Evolutionary conservation across 2,888 invertebrate species (phyloP), one percentile per base, ranked within the genome.

Genomic region (Drosophila nigritarsus): DNA sequence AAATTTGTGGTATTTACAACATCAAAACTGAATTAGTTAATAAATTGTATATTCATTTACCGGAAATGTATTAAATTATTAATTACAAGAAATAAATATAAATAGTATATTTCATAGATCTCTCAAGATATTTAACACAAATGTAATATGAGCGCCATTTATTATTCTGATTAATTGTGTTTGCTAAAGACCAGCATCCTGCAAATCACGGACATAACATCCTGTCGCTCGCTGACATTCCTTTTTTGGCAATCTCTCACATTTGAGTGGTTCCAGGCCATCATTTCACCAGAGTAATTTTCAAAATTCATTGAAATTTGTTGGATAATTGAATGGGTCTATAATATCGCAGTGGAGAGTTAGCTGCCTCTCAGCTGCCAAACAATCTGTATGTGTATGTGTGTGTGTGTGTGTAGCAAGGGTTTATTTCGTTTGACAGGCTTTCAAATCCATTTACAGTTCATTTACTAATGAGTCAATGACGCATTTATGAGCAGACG

Each of bases 391-490:
- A 32, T 59, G 32, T 38, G 7, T 18, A 15, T 18, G 6, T 30
- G 2, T 30, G 2, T 40, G n/a, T 5, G 18, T 50, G 24, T 0
- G 13, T 24, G 20, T 29, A 45, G 56, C 53, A 68, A 68, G 62
- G 65, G 54, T 54, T 72, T 63, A 71, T 73, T 70, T 74, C 79
- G 67, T 72, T 71, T 75, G 88, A 79, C 79, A 79, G 90, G 73
- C 85, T 77, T 75, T 70, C 49, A 70, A 75, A 66, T 58, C 76
- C 75, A 90, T 88, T 89, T 78, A 75, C 87, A 86, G 76, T 79
- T 83, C 81, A 87, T 87, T 87, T 87, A 61, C 87, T 87, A 90
- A 87, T 87, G 87, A 87, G 81, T 74, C 89, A 88, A 80, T 89
- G 82, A 89, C 79, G 82, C 78, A 82, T 78, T 84, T 75, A 84